Evolutionary conservation across 2,888 invertebrate species (phyloP), one percentile per base, ranked within the genome.

Genomic region (Meliscaeva auricollis): DNA sequence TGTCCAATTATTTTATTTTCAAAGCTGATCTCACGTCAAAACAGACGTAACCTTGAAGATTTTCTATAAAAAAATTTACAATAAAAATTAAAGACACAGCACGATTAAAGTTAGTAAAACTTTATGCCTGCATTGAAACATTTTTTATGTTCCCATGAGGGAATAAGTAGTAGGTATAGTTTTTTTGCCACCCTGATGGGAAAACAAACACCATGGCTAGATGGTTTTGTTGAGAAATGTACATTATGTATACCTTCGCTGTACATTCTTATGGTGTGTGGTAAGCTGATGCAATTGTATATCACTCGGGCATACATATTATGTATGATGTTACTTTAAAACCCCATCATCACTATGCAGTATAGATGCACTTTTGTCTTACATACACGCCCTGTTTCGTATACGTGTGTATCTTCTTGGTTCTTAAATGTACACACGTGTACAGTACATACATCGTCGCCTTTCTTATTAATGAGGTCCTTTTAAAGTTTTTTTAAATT

Each of bases 251-350:
- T 15, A 26, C 26, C 26, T 26, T 3, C 26, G 4, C 4, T 66
- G 41, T 46, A 64, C 50, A 66, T 48, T 35, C 11, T 68, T 20
- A 38, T 26, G 11, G 30, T 32, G 48, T 50, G 41, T 26, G 26
- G 44, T 44, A 8, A 30, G 30, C 8, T 44, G n/a, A n/a, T n/a
- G 41, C 17, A 69, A 41, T 54, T 68, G n/a, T 2, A 41, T 13
- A 13, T 41, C 13, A n/a, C 41, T 41, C 13, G 2, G 4, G 13
- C 2, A n/a, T n/a, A n/a, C n/a, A n/a, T n/a, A n/a, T n/a, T n/a
- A n/a, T n/a, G n/a, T n/a, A n/a, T n/a, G n/a, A n/a, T 3, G 0
- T n/a, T 3, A 4, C 41, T 41, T 13, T 0, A 41, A 26, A 26
- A 26, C 26, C 26, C 26, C 26, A 26, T 3, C 26, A 26, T 26